Evolutionary conservation across 2,888 invertebrate genomes (phyloP).

Genomic region (Meganola albula): DNA sequence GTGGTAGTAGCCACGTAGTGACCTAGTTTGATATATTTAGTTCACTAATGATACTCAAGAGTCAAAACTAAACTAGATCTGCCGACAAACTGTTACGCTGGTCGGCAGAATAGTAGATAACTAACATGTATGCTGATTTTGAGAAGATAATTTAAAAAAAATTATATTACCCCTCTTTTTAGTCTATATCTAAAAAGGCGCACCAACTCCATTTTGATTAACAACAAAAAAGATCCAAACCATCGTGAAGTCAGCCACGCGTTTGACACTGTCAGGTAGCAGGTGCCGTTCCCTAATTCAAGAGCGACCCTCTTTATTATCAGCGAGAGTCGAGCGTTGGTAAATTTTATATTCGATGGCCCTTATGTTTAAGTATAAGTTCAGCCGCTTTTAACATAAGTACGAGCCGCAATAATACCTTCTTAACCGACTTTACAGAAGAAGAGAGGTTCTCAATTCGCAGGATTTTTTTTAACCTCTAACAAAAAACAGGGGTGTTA

Average conservation of each 20-base stretch:
- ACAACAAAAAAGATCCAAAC: conserved; percentile 4
- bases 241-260: conserved; percentile 20
- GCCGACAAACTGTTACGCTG: neutral
- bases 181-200: neutral
- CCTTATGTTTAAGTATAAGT: neutral
- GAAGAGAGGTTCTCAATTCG: no score
- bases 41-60: no score
- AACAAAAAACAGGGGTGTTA: no score
- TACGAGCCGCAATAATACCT: no score
- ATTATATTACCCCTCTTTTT: neutral
- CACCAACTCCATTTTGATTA: neutral
- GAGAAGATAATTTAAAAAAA: neutral
- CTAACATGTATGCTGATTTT: neutral
- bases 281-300: conserved; percentile 40
- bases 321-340: conserved; percentile 23
- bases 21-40: no score
- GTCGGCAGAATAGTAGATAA: neutral
- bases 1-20: no score
- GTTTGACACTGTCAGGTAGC: conserved; percentile 47
- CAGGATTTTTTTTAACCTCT: no score
- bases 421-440: no score
- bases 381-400: conserved; percentile 8
- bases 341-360: conserved; percentile 4
- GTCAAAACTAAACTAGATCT: no score
- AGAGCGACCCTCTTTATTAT: conserved; percentile 28